Evolutionary conservation across 2,888 invertebrate species (phyloP).

Genomic region (Ormyrus nitidulus): DNA sequence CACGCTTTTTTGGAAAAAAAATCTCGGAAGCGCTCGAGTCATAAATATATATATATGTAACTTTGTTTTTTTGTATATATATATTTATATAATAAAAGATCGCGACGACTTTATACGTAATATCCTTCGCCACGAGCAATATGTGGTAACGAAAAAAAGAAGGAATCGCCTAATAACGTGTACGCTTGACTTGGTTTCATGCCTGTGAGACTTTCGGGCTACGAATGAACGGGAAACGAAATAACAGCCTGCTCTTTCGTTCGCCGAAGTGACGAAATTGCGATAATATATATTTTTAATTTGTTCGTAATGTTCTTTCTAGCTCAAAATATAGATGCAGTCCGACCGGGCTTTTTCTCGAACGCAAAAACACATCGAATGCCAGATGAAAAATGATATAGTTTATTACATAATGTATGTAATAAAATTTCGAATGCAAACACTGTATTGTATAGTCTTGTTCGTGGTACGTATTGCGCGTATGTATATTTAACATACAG

Average conservation of each 20-base stretch:
- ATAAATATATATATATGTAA: slow-evolving; percentile 3
- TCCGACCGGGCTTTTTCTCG: slow-evolving; percentile 16
- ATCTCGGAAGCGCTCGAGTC: slow-evolving; percentile 50
- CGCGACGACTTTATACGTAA: slow-evolving; percentile 7
- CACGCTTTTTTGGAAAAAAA: slow-evolving; percentile 33
- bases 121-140: slow-evolving; percentile 23
- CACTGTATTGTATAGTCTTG: slow-evolving; percentile 4
- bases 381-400: neutral
- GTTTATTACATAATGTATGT: slow-evolving; percentile 42
- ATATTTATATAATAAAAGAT: slow-evolving; percentile 12
- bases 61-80: slow-evolving; percentile 4
- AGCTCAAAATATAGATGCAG: slow-evolving; percentile 44
- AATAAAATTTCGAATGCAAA: slow-evolving; percentile 17
- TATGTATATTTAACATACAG: slow-evolving; percentile 27
- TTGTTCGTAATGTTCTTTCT: slow-evolving; percentile 15
- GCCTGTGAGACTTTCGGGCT: slow-evolving; percentile 3
- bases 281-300: slow-evolving; percentile 1
- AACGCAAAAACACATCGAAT: neutral
- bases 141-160: neutral
- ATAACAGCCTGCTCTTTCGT: neutral
- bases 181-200: neutral
- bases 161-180: neutral
- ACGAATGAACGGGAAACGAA: neutral
- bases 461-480: slow-evolving; percentile 4
- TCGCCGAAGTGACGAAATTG: slow-evolving; percentile 12